Conservation (phyloP, 2,797 vertebrate species). For the Brotula barbata region DNA sequence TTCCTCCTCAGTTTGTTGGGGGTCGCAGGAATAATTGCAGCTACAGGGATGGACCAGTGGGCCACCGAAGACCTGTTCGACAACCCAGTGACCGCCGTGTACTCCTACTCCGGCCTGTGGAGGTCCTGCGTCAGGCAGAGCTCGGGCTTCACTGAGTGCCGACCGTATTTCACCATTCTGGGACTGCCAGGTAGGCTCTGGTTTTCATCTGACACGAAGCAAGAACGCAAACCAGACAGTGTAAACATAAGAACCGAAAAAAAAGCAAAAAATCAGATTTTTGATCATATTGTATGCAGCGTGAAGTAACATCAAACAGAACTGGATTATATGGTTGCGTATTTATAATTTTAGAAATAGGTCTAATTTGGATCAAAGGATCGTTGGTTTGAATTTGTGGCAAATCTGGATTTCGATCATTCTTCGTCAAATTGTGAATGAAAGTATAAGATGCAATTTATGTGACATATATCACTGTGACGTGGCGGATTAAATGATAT, state of each 20-base stretch:
- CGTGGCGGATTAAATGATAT: neutral
- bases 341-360: neutral
- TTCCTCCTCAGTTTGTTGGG: constrained; percentile 84
- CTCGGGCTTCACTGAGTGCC: constrained; percentile 89
- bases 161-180: constrained; percentile 89
- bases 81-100: constrained; percentile 84
- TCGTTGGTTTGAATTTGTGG: too few species aligned
- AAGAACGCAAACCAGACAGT: neutral
- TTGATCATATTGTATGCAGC: too few species aligned
- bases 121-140: constrained; percentile 86
- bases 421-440: too few species aligned
- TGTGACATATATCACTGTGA: neutral
- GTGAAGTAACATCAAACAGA: too few species aligned
- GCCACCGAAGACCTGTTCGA: constrained; percentile 87
- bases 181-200: constrained; percentile 86
- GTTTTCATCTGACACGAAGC: neutral
- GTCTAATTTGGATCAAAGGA: too few species aligned
- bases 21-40: constrained; percentile 76
- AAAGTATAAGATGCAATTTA: neutral
- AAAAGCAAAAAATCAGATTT: too few species aligned
- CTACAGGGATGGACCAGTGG: constrained; percentile 90
- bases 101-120: constrained; percentile 88
- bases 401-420: too few species aligned
- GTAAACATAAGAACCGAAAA: neutral
- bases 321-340: neutral